Percentiles rank a stretch among this genome's conserved stretches.
Evolutionary conservation across 2,888 invertebrate species (phyloP).

Genomic region (Cremastinae sp.): DNA sequence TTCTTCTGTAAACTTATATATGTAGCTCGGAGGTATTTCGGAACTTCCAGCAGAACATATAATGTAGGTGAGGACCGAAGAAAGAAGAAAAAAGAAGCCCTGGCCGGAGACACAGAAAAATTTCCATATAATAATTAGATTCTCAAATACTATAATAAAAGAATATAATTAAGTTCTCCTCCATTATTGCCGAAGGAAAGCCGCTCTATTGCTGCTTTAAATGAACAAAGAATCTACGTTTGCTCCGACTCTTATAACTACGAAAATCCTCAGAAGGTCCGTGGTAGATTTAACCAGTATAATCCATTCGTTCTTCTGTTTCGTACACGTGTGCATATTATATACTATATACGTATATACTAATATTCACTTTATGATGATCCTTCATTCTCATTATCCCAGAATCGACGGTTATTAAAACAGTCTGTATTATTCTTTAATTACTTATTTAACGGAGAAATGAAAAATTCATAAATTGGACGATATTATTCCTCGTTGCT

Average conservation of each 20-base stretch:
- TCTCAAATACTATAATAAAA: conserved; percentile 74
- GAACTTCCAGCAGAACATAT: conserved; percentile 73
- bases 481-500: conserved; percentile 3
- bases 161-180: conserved; percentile 72
- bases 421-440: conserved; percentile 56
- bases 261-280: conserved; percentile 36
- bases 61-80: conserved; percentile 53
- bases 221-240: conserved; percentile 51
- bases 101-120: conserved; percentile 65
- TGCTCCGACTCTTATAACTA: conserved; percentile 18
- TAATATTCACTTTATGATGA: conserved; percentile 43
- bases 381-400: conserved; percentile 24
- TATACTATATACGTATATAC: conserved; percentile 9
- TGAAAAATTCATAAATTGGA: conserved; percentile 29
- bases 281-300: conserved; percentile 59
- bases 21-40: no score
- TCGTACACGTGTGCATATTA: no score
- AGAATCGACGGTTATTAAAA: conserved; percentile 52
- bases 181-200: conserved; percentile 43
- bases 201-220: conserved; percentile 15
- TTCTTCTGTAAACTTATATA: no score
- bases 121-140: conserved; percentile 77
- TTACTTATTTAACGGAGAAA: conserved; percentile 44
- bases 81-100: conserved; percentile 64
- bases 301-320: conserved; percentile 44